phyloP scores from a whole-genome alignment of 2,113 vertebrate genomes.

The Sciurus niger region DNA sequence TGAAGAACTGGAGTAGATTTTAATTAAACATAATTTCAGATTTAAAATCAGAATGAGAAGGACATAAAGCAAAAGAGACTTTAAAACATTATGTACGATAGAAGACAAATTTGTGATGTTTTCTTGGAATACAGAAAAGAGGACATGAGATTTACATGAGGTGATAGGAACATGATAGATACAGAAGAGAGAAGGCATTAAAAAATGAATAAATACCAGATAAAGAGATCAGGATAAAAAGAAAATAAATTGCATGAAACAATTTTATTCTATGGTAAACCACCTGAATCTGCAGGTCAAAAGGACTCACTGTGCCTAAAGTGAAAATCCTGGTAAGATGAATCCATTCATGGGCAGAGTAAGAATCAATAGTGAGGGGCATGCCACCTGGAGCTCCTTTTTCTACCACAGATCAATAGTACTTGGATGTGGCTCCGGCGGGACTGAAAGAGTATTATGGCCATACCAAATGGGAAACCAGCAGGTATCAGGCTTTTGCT shows the following conservation, averaged over 20 bases:
- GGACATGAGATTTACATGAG: not conserved
- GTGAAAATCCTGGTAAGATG: conserved; percentile 41
- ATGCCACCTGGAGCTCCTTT: not conserved
- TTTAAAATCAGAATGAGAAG: conserved; percentile 58
- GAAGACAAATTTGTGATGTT: conserved; percentile 26
- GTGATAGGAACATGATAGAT: conserved; percentile 17
- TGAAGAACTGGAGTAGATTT: conserved; percentile 17
- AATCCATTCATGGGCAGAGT: conserved; percentile 42
- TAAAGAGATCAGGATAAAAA: not conserved
- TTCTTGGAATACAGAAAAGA: conserved; percentile 32
- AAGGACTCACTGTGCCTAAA: not conserved
- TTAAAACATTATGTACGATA: not conserved
- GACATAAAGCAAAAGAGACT: not conserved
- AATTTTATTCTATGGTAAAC: conserved; percentile 8
- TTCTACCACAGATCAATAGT: not conserved
- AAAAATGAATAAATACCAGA: not conserved
- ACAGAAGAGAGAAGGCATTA: not conserved
- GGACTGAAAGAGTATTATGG: not conserved
- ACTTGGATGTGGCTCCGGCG: not conserved
- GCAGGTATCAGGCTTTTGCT: conserved; percentile 12
- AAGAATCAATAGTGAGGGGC: not conserved
- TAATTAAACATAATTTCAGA: conserved; percentile 59
- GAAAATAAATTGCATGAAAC: conserved; percentile 46
- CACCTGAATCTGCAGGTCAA: not conserved
- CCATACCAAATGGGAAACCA: conserved; percentile 33